These are phyloP conservation scores for Coelopa frigida DNA, from an alignment of 1,140 invertebrate species.

Conservation along the genomic window DNA sequence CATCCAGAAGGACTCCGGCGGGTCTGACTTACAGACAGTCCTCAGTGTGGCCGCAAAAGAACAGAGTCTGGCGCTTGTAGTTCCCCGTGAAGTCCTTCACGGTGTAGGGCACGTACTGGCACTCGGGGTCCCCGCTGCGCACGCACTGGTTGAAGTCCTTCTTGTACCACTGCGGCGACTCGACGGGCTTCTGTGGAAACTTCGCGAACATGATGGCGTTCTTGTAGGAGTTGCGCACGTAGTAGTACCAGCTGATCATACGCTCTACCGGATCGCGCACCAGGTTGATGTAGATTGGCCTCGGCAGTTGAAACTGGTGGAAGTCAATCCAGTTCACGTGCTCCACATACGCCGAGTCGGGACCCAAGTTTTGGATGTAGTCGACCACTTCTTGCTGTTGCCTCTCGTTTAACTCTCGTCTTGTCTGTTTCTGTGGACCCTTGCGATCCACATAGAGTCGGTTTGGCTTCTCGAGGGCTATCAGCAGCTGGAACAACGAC, in stretches of 20 bases:
- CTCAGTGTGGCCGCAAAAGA: slow-evolving; percentile 75
- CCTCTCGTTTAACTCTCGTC: slow-evolving; percentile 17
- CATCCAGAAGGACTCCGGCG: too few relatives aligned
- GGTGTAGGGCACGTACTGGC: slow-evolving; percentile 63
- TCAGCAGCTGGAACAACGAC: slow-evolving; percentile 76
- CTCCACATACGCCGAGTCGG: slow-evolving; percentile 28
- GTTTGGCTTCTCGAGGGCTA: slow-evolving; percentile 47
- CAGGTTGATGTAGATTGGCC: slow-evolving; percentile 81
- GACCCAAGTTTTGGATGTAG: background rate
- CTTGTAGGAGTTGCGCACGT: slow-evolving; percentile 66
- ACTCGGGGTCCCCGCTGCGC: slow-evolving; percentile 69
- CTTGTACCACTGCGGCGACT: slow-evolving; percentile 73
- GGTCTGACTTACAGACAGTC: slow-evolving; percentile 65
- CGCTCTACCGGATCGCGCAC: slow-evolving; percentile 82
- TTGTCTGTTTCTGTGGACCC: slow-evolving; percentile 14
- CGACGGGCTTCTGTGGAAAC: slow-evolving; percentile 70
- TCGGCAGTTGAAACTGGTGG: slow-evolving; percentile 59
- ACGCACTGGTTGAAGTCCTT: slow-evolving; percentile 85
- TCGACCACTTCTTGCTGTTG: slow-evolving; percentile 36
- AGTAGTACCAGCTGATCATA: slow-evolving; percentile 81
- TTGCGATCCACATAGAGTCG: slow-evolving; percentile 20
- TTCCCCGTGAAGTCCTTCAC: slow-evolving; percentile 70
- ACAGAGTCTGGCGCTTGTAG: slow-evolving; percentile 68
- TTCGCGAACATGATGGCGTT: slow-evolving; percentile 47
- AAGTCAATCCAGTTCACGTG: slow-evolving; percentile 49